Percentiles rank a stretch among this genome's conserved stretches.
These are phyloP conservation scores for Hypena proboscidalis DNA, from an alignment of 2,888 invertebrate genomes.

Conservation along the genomic window DNA sequence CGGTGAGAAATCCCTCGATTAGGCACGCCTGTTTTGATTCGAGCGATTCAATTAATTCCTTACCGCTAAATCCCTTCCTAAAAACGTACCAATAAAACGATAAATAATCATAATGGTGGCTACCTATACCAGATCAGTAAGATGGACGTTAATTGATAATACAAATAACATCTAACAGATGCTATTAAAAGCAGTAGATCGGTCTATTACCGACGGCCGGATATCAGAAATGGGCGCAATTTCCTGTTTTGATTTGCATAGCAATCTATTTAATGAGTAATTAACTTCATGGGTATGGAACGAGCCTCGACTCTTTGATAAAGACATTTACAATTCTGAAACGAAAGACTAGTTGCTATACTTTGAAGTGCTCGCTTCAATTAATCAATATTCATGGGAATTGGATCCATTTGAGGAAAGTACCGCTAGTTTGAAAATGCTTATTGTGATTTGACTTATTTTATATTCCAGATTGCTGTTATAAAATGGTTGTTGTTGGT, in stretches of 20 bases:
- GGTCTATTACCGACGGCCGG: slow-evolving; percentile 27
- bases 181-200: slow-evolving; percentile 19
- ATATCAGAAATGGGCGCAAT: slow-evolving; percentile 37
- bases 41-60: neutral
- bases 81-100: too few relatives aligned
- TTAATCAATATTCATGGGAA: slow-evolving; percentile 10
- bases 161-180: neutral
- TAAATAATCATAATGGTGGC: too few relatives aligned
- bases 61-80: too few relatives aligned
- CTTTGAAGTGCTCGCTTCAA: slow-evolving; percentile 1
- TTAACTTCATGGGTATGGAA: slow-evolving; percentile 32
- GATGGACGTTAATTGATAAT: slow-evolving; percentile 14
- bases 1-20: neutral
- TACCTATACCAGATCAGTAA: too few relatives aligned
- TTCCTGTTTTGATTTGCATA: slow-evolving; percentile 40
- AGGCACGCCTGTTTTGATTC: neutral
- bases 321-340: slow-evolving; percentile 27
- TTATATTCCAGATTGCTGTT: neutral
- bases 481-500: neutral
- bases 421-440: slow-evolving; percentile 2
- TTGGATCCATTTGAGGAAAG: slow-evolving; percentile 7
- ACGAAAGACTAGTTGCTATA: slow-evolving; percentile 2
- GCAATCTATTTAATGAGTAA: slow-evolving; percentile 37
- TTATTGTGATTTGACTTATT: neutral
- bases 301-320: slow-evolving; percentile 21